These are phyloP conservation scores for Toxotes lorentzi DNA, from an alignment of 2,797 vertebrate species.

Conservation along the genomic window DNA sequence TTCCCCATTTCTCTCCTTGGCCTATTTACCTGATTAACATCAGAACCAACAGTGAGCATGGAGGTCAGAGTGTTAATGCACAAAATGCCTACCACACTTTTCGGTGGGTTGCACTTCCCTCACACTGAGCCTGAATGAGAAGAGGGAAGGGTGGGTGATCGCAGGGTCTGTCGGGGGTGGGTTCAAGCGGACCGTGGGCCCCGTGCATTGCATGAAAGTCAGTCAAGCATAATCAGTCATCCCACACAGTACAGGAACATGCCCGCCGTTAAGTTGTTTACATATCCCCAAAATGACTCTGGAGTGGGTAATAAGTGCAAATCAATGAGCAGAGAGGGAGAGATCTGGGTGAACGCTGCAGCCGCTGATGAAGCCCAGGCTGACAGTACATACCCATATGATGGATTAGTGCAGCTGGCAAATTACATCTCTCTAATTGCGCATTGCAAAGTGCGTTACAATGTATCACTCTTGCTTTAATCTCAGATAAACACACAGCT, in stretches of 20 bases:
- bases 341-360: slow-evolving; percentile 55
- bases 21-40: slow-evolving; percentile 70
- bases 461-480: slow-evolving; percentile 52
- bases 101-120: slow-evolving; percentile 11
- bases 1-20: slow-evolving; percentile 18
- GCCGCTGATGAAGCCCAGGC: slow-evolving; percentile 76
- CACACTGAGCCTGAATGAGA: slow-evolving; percentile 8
- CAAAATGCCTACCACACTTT: slow-evolving; percentile 73
- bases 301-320: slow-evolving; percentile 80
- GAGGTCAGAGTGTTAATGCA: slow-evolving; percentile 71
- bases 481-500: slow-evolving; percentile 41
- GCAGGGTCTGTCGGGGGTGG: neutral
- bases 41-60: slow-evolving; percentile 52
- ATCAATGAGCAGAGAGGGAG: slow-evolving; percentile 77
- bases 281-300: slow-evolving; percentile 85
- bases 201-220: slow-evolving; percentile 58
- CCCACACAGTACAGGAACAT: slow-evolving; percentile 74
- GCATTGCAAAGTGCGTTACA: slow-evolving; percentile 51
- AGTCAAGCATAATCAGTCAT: slow-evolving; percentile 83
- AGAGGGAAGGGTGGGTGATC: neutral
- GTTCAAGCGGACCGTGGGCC: slow-evolving; percentile 17
- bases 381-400: slow-evolving; percentile 61
- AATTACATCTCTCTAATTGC: slow-evolving; percentile 73
- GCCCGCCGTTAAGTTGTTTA: slow-evolving; percentile 81
- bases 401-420: slow-evolving; percentile 78